These are phyloP conservation scores for Cavia aperea DNA, from an alignment of 2,113 vertebrate species.

Conservation along the genomic window DNA sequence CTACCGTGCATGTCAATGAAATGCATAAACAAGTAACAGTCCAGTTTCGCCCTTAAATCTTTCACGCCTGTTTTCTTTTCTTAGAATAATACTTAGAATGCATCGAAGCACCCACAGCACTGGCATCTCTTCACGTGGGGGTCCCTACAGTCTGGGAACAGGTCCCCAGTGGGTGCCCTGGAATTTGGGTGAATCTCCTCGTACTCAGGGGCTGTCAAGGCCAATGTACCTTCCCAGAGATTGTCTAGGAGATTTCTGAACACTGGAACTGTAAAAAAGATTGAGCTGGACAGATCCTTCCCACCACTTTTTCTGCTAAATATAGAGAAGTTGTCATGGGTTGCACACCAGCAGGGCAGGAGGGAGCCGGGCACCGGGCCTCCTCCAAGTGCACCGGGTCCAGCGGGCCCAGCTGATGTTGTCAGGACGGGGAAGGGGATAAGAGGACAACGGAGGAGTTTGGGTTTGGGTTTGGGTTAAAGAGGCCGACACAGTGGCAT, in stretches of 20 bases:
- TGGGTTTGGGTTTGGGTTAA: background rate
- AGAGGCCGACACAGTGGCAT: background rate
- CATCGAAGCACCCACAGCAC: background rate
- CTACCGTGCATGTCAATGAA: background rate
- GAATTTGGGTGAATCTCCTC: background rate
- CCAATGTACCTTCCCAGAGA: slow-evolving; percentile 51
- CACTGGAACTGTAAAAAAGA: slow-evolving; percentile 37
- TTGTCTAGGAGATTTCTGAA: slow-evolving; percentile 51
- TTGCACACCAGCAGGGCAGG: background rate
- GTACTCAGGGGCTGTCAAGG: slow-evolving; percentile 48
- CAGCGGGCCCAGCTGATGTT: background rate
- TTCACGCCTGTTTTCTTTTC: slow-evolving; percentile 43
- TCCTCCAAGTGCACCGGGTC: background rate
- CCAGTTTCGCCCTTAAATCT: slow-evolving; percentile 42
- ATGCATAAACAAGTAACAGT: slow-evolving; percentile 44
- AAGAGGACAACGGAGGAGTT: background rate
- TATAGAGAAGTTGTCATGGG: slow-evolving; percentile 59
- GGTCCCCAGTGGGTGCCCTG: background rate
- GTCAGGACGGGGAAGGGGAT: background rate
- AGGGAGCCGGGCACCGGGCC: background rate
- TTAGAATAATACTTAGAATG: slow-evolving; percentile 50
- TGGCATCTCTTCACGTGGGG: background rate
- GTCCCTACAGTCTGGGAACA: background rate
- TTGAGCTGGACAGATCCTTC: slow-evolving; percentile 62
- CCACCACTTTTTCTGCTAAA: slow-evolving; percentile 61